Percentiles rank a stretch among this genome's conserved stretches.
These are phyloP conservation scores for Dromococcyx pavoninus DNA, from an alignment of 2,797 vertebrate species.

Conservation along the genomic window DNA sequence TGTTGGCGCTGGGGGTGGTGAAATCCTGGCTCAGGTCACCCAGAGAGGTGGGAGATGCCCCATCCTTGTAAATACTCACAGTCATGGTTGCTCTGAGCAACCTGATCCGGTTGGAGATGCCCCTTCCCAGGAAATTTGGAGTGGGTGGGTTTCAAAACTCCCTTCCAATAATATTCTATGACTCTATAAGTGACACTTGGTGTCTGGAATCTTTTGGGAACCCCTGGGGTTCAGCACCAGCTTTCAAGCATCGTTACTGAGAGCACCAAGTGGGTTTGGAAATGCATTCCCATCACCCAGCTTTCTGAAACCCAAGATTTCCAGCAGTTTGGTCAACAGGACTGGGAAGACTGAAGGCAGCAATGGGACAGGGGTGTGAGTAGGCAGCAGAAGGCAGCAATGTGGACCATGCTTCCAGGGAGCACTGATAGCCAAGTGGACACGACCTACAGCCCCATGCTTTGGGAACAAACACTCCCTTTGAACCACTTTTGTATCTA, in stretches of 20 bases:
- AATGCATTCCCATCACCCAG: neutral
- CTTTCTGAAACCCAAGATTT: neutral
- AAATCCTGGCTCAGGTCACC: fast-evolving
- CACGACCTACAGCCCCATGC: neutral
- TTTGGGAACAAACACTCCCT: neutral
- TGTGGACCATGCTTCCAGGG: neutral
- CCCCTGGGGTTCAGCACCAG: neutral
- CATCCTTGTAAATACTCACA: neutral
- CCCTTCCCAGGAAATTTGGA: neutral
- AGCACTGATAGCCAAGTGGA: fast-evolving
- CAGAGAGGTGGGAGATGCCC: neutral
- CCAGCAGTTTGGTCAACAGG: neutral
- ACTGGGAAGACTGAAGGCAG: neutral
- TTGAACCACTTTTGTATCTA: neutral
- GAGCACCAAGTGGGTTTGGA: neutral
- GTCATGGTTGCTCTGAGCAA: neutral
- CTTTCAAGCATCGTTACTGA: neutral
- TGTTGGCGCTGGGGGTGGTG: fast-evolving
- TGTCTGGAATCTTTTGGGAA: neutral
- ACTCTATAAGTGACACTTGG: neutral
- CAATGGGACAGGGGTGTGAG: fast-evolving
- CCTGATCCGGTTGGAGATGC: fast-evolving
- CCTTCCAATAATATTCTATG: neutral
- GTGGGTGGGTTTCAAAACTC: fast-evolving
- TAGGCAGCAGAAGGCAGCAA: neutral